These are phyloP conservation scores for Anolis carolinensis DNA, from an alignment of 2,113 vertebrate genomes.

Conservation along the genomic window DNA sequence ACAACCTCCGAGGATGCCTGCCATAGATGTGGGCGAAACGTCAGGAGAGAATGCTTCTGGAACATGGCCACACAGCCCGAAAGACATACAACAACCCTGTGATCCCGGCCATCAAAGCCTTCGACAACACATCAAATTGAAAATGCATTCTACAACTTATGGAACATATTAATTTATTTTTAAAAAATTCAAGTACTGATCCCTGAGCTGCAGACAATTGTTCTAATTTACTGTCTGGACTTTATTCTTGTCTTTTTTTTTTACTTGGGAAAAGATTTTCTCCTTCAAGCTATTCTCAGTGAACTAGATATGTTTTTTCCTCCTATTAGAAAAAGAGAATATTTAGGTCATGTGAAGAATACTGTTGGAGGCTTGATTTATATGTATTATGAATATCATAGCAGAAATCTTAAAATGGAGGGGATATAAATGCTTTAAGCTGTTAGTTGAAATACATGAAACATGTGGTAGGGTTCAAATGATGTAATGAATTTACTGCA, in stretches of 20 bases:
- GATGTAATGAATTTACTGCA: slow-evolving; percentile 25
- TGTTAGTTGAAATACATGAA: slow-evolving; percentile 58
- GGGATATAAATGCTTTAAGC: slow-evolving; percentile 23
- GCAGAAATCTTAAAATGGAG: slow-evolving; percentile 48
- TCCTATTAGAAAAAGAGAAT: slow-evolving; percentile 68
- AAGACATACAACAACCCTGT: too few relatives aligned
- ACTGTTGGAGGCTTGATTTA: slow-evolving; percentile 59
- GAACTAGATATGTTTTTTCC: slow-evolving; percentile 53
- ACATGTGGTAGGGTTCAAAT: background rate
- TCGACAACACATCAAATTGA: background rate
- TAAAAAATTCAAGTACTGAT: slow-evolving; percentile 20
- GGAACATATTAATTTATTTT: slow-evolving; percentile 9
- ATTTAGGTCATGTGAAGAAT: slow-evolving; percentile 70
- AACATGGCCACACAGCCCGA: too few relatives aligned
- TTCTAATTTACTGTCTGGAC: slow-evolving; percentile 45
- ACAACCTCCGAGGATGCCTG: too few relatives aligned
- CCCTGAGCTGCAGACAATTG: slow-evolving; percentile 30
- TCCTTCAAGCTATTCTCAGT: slow-evolving; percentile 66
- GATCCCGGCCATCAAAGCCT: too few relatives aligned
- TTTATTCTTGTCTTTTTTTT: background rate
- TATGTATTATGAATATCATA: slow-evolving; percentile 63
- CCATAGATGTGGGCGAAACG: too few relatives aligned
- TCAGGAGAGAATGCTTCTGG: too few relatives aligned
- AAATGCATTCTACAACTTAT: background rate
- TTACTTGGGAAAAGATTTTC: slow-evolving; percentile 45